A percentile compares a stretch with the other conserved stretches of the same genome.
Evolutionary conservation across 2,113 vertebrate genomes (phyloP).

Genomic region (Rhizomys pruinosus): DNA sequence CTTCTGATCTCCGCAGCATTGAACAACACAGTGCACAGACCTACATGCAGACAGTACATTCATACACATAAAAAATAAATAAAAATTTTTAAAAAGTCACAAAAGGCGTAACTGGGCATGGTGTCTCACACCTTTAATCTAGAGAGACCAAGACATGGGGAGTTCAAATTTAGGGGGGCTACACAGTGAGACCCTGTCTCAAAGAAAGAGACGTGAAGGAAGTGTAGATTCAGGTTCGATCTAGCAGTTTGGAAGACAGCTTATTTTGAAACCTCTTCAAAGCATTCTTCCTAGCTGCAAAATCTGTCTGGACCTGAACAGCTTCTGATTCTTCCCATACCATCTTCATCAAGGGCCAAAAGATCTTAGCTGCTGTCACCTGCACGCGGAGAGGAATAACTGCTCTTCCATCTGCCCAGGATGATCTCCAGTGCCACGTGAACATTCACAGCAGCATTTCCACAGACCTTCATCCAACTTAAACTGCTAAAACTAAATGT

Average conservation of each 20-base stretch:
- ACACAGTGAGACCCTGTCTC: neutral
- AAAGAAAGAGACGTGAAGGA: neutral
- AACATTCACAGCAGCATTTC: neutral
- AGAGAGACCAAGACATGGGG: neutral
- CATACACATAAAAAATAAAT: no score
- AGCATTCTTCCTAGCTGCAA: neutral
- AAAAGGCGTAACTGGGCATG: no score
- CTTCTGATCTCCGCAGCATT: no score
- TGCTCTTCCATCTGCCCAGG: neutral
- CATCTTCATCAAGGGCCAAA: neutral
- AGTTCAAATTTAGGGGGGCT: neutral
- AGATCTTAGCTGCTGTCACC: neutral
- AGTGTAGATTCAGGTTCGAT: conserved; percentile 19
- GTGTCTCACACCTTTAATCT: no score
- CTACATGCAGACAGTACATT: no score
- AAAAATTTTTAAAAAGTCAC: no score
- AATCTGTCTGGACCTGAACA: conserved; percentile 30
- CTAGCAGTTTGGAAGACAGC: neutral
- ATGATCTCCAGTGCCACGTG: neutral
- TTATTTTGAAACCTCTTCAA: conserved; percentile 34
- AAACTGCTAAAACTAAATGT: neutral
- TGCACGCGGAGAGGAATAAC: neutral
- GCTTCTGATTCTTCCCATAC: neutral
- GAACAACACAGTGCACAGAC: no score
- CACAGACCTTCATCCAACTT: neutral